Conservation (phyloP, 2,113 vertebrate genomes). For the Lampris incognitus region DNA sequence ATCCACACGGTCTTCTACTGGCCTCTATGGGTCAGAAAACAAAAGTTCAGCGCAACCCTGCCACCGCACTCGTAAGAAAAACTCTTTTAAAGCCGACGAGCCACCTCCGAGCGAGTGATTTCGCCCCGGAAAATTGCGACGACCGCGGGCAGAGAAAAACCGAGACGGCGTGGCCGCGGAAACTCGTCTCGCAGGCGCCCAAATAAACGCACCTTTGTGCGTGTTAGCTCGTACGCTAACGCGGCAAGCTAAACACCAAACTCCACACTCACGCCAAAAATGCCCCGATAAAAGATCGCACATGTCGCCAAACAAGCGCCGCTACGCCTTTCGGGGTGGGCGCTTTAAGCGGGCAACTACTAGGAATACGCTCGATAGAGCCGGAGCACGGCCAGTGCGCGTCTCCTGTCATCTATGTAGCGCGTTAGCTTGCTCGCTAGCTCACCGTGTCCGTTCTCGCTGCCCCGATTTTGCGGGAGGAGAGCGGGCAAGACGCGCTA, state of each 20-base stretch:
- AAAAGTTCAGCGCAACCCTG: conserved; percentile 92
- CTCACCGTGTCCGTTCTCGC: conserved; percentile 34
- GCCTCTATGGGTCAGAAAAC: conserved; percentile 99
- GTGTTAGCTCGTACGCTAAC: conserved; percentile 69
- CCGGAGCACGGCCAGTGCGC: conserved; percentile 4
- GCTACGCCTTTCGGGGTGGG: background rate
- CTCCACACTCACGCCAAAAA: conserved; percentile 32
- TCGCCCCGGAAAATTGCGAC: background rate
- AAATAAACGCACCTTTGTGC: conserved; percentile 40
- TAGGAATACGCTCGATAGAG: conserved; percentile 15
- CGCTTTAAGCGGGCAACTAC: background rate
- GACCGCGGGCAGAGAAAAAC: background rate
- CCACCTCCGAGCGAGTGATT: background rate
- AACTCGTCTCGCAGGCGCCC: conserved; percentile 32
- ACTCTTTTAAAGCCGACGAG: conserved; percentile 75
- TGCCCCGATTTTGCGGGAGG: conserved; percentile 71
- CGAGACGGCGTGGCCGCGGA: background rate
- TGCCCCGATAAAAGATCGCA: conserved; percentile 15
- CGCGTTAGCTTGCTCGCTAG: conserved; percentile 52
- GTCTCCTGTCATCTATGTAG: conserved; percentile 54
- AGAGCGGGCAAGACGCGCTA: conserved; percentile 33
- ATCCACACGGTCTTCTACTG: conserved; percentile 95
- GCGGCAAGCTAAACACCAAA: conserved; percentile 58
- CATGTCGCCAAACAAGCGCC: conserved; percentile 13
- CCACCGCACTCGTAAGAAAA: conserved; percentile 83